Evolutionary conservation across 2,113 vertebrate genomes (phyloP), one percentile per base, ranked within the genome.

Genomic region (Gnathonemus longibarbis): DNA sequence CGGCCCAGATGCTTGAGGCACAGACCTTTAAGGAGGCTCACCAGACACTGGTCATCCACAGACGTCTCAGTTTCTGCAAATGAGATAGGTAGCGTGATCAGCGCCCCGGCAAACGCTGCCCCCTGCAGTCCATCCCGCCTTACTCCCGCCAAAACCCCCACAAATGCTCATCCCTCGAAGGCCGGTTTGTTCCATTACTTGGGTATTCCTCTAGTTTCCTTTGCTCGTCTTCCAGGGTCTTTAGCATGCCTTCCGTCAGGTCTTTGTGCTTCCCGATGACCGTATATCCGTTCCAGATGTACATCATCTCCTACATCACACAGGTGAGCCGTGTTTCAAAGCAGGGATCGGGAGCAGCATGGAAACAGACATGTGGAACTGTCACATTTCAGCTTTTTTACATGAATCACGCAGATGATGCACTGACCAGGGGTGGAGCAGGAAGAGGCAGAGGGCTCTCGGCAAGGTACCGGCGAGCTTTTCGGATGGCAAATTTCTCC

Each of bases 201-300:
- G 96, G 95, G 84, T 90, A 90, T 92, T 90, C 95, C 90, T 97
- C 96, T 70, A 99, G 93, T 87, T 92, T 94, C 89, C 93, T 94
- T 95, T 98, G 97, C 5, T 97, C 97, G 90, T 97, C 96, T 45
- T 94, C 94, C 95, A 99, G 96, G 15, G 97, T 97, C 89, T 97
- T 95, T 91, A 99, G 95, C 95, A 99, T 99, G 90, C 95, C 96
- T 70, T 98, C 97, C 2, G 98, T 99, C 94, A 99, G 94, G 91
- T 97, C 96, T 89, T 94, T 97, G 93, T 98, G 97, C 94, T 98
- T 99, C 88, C 98, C 98, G 89, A 99, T 98, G 91, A 99, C 97
- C 48, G 98, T 97, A 0, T 98, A 99, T 90, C 98, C 98, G 11
- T 99, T 99, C 98, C 98, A 99, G 94, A 99, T 97, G 95, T 99